Evolutionary conservation across 2,113 vertebrate species (phyloP).

Genomic region (Trichechus manatus): DNA sequence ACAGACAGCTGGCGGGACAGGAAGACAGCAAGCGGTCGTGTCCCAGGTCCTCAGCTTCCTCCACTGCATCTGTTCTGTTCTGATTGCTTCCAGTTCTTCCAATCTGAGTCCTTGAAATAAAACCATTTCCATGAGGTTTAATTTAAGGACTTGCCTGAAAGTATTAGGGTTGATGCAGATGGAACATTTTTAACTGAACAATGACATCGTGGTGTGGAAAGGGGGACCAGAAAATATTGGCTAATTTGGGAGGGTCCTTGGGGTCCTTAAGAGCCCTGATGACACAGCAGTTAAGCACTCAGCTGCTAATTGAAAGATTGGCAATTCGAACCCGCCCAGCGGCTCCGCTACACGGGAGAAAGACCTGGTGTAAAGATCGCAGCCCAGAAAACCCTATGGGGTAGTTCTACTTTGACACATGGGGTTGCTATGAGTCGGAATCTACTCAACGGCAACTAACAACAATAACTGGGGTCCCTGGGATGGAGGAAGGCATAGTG

Average conservation of each 20-base stretch:
- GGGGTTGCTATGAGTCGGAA: neutral
- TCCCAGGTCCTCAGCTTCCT: neutral
- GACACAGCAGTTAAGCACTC: neutral
- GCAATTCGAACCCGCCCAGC: neutral
- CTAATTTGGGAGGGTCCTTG: neutral
- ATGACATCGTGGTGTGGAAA: neutral
- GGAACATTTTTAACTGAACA: neutral
- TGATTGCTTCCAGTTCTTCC: neutral
- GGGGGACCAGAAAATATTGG: neutral
- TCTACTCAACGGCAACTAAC: neutral
- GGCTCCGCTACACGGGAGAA: neutral
- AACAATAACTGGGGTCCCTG: neutral
- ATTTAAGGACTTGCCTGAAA: slow-evolving; percentile 8
- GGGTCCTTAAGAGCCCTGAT: neutral
- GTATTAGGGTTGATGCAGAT: neutral
- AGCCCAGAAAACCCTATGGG: neutral
- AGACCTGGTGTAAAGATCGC: neutral
- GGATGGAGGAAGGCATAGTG: neutral
- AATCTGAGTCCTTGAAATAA: neutral
- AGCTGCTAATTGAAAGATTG: neutral
- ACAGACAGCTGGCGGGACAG: neutral
- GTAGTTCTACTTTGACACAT: neutral
- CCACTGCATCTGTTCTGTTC: neutral
- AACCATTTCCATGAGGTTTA: neutral
- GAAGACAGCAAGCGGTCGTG: neutral